Evolutionary conservation across 1,140 invertebrate genomes (phyloP).

Genomic region (Monomorium pharaonis): DNA sequence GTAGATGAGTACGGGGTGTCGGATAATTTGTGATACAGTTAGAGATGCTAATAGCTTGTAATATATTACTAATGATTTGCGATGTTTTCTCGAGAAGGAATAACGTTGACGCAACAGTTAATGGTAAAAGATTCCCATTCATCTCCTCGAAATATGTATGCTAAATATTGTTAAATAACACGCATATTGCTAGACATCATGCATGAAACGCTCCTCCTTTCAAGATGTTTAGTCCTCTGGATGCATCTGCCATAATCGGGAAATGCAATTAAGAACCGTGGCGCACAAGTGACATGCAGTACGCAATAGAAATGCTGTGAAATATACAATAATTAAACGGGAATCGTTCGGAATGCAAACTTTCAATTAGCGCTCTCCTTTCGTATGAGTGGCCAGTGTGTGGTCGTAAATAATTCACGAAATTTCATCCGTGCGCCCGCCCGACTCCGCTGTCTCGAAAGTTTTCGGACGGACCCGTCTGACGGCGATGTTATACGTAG

Average conservation of each 20-base stretch:
- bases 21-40: slow-evolving; percentile 49
- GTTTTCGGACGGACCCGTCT: slow-evolving; percentile 58
- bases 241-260: not conserved
- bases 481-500: slow-evolving; percentile 59
- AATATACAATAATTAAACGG: slow-evolving; percentile 64
- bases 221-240: not conserved
- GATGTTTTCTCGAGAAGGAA: not conserved
- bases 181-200: too few relatives aligned
- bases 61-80: not conserved
- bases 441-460: slow-evolving; percentile 64
- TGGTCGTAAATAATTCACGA: slow-evolving; percentile 66
- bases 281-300: slow-evolving; percentile 28
- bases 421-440: slow-evolving; percentile 49
- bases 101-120: not conserved
- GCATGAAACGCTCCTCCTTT: not conserved
- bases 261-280: slow-evolving; percentile 34
- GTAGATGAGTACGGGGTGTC: not conserved
- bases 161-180: not conserved
- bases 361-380: slow-evolving; percentile 66
- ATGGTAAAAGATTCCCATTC: not conserved
- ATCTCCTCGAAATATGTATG: not conserved
- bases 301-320: slow-evolving; percentile 46
- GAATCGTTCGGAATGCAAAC: slow-evolving; percentile 34
- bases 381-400: slow-evolving; percentile 29
- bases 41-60: not conserved